Evolutionary conservation across 2,888 invertebrate genomes (phyloP).

Genomic region (Eulithis testata): DNA sequence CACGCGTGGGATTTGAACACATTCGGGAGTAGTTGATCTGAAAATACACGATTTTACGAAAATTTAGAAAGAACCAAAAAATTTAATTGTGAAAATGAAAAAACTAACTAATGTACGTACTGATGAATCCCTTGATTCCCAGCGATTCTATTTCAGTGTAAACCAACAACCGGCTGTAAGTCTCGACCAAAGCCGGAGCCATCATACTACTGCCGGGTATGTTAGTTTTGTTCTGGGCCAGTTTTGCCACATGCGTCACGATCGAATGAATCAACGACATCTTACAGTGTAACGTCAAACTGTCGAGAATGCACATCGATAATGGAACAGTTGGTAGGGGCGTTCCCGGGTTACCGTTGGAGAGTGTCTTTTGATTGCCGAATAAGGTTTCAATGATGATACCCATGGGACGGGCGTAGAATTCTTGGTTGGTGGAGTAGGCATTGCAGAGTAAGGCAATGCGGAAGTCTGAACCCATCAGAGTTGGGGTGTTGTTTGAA

Average conservation of each 20-base stretch:
- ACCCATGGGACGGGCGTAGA: slow-evolving; percentile 96
- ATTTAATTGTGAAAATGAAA: not conserved
- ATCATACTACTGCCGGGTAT: slow-evolving; percentile 87
- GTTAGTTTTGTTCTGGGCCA: slow-evolving; percentile 93
- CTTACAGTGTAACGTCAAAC: slow-evolving; percentile 97
- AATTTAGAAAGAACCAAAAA: too few relatives aligned
- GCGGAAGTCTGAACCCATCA: slow-evolving; percentile 94
- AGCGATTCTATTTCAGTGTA: slow-evolving; percentile 98
- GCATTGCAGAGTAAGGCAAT: slow-evolving; percentile 97
- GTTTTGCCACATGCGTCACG: slow-evolving; percentile 94
- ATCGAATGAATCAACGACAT: slow-evolving; percentile 94
- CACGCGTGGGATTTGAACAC: slow-evolving; percentile 97
- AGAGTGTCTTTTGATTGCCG: slow-evolving; percentile 86
- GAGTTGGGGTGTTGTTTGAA: slow-evolving; percentile 87
- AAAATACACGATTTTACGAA: slow-evolving; percentile 2
- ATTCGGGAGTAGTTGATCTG: slow-evolving; percentile 94
- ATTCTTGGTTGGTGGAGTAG: slow-evolving; percentile 96
- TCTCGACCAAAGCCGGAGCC: slow-evolving; percentile 97
- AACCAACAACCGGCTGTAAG: slow-evolving; percentile 95
- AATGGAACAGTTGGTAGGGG: slow-evolving; percentile 92
- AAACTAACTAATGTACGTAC: slow-evolving; percentile 77
- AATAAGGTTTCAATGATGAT: slow-evolving; percentile 94
- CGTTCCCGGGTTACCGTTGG: slow-evolving; percentile 79
- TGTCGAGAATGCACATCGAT: slow-evolving; percentile 96
- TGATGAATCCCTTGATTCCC: slow-evolving; percentile 98